phyloP scores from a whole-genome alignment of 2,888 invertebrate genomes.

The Clunio marinus region DNA sequence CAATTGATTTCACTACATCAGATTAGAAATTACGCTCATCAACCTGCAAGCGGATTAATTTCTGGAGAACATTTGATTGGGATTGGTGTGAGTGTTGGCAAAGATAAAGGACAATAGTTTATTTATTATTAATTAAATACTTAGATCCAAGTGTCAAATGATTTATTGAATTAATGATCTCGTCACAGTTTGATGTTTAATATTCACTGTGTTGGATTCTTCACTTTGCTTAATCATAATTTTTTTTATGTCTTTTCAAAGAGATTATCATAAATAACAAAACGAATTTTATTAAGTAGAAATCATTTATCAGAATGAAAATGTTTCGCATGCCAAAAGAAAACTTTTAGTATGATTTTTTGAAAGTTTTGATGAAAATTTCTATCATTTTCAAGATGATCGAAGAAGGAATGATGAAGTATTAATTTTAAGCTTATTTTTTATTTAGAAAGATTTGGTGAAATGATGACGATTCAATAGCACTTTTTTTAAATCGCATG shows the following conservation, averaged over 20 bases:
- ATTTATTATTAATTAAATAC: not conserved
- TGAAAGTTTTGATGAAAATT: not conserved
- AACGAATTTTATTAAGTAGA: not conserved
- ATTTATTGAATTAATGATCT: not conserved
- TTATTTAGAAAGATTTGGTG: too few relatives aligned
- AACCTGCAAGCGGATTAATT: conserved; percentile 70
- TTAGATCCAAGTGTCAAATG: not conserved
- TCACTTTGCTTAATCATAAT: too few relatives aligned
- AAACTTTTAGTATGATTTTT: conserved; percentile 1
- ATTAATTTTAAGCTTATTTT: too few relatives aligned
- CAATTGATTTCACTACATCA: conserved; percentile 93
- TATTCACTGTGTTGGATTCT: too few relatives aligned
- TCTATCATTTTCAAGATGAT: too few relatives aligned
- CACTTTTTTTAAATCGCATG: too few relatives aligned
- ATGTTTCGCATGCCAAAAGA: not conserved
- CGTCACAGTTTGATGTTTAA: too few relatives aligned
- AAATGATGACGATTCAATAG: too few relatives aligned
- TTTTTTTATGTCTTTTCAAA: too few relatives aligned
- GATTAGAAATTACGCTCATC: conserved; percentile 93
- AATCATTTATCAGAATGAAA: not conserved
- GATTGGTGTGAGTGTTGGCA: conserved; percentile 45
- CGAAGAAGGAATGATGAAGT: too few relatives aligned
- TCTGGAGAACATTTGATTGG: conserved; percentile 62
- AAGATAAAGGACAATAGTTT: conserved; percentile 35
- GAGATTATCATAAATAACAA: too few relatives aligned